Percentiles rank a stretch among this genome's conserved stretches.
Conservation (phyloP, 23 tunicate genomes). For the Diplosoma virens region DNA sequence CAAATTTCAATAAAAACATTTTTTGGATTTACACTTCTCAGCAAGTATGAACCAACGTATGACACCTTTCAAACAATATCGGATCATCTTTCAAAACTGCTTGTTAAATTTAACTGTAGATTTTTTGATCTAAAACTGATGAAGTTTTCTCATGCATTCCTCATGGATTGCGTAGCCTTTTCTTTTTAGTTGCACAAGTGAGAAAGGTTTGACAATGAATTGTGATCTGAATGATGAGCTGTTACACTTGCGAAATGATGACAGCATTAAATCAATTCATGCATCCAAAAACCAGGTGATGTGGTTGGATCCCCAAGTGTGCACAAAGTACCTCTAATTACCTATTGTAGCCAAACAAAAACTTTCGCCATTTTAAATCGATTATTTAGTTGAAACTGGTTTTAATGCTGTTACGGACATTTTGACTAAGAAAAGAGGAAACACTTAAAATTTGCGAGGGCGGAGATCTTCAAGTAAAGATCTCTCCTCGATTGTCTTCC, state of each 20-base stretch:
- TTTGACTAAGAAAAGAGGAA: background rate
- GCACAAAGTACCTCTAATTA: background rate
- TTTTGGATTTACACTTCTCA: too few relatives aligned
- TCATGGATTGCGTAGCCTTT: slow-evolving; percentile 22
- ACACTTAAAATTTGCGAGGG: slow-evolving; percentile 14
- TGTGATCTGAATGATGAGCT: slow-evolving; percentile 2
- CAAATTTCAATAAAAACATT: too few relatives aligned
- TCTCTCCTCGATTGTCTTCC: background rate
- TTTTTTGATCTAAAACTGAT: slow-evolving; percentile 9
- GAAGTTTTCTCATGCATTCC: slow-evolving; percentile 21
- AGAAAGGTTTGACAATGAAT: slow-evolving; percentile 16
- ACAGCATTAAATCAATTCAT: background rate
- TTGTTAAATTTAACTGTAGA: slow-evolving; percentile 10
- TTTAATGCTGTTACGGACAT: slow-evolving; percentile 25
- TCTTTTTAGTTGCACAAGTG: background rate
- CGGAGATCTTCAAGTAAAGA: slow-evolving; percentile 6
- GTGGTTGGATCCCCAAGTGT: slow-evolving; percentile 10
- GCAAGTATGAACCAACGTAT: too few relatives aligned
- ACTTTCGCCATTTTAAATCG: background rate
- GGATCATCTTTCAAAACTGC: slow-evolving; percentile 16
- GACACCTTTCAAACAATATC: slow-evolving; percentile 11
- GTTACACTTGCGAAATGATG: background rate
- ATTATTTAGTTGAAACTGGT: slow-evolving; percentile 25
- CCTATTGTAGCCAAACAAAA: background rate
- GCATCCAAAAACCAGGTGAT: background rate